Conservation (phyloP, 2,797 vertebrate genomes). For the Enteromius paludinosus region DNA sequence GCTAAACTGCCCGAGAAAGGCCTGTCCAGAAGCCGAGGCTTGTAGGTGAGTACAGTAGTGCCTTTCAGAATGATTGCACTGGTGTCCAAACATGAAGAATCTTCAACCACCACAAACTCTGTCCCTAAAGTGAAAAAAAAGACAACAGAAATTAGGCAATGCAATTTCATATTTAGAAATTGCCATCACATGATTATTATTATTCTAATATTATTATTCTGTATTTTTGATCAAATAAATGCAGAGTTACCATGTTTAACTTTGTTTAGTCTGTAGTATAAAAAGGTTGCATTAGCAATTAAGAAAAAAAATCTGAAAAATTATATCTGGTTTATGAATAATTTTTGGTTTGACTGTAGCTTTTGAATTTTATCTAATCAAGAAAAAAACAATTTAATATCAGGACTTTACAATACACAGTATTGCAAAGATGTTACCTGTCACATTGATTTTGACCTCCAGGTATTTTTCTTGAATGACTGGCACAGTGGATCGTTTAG, state of each 20-base stretch:
- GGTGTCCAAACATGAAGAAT: slow-evolving; percentile 90
- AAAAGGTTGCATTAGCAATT: too few species aligned
- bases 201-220: background rate
- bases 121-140: slow-evolving; percentile 79
- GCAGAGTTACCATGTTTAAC: too few species aligned
- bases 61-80: slow-evolving; percentile 95
- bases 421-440: slow-evolving; percentile 75
- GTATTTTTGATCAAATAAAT: background rate
- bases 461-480: slow-evolving; percentile 85
- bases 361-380: background rate
- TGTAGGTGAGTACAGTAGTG: slow-evolving; percentile 96
- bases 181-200: background rate
- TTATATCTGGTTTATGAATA: background rate
- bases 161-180: background rate
- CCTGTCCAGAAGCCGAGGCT: slow-evolving; percentile 89
- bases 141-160: background rate
- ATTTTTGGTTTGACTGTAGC: background rate
- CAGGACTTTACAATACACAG: background rate
- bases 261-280: too few species aligned
- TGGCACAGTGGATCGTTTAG: slow-evolving; percentile 90
- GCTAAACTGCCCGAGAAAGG: slow-evolving; percentile 95
- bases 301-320: background rate
- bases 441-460: slow-evolving; percentile 95
- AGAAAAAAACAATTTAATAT: too few species aligned
- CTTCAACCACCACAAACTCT: slow-evolving; percentile 97